phyloP scores from a whole-genome alignment of 2,797 vertebrate genomes.

The Catostomus latipinnis region DNA sequence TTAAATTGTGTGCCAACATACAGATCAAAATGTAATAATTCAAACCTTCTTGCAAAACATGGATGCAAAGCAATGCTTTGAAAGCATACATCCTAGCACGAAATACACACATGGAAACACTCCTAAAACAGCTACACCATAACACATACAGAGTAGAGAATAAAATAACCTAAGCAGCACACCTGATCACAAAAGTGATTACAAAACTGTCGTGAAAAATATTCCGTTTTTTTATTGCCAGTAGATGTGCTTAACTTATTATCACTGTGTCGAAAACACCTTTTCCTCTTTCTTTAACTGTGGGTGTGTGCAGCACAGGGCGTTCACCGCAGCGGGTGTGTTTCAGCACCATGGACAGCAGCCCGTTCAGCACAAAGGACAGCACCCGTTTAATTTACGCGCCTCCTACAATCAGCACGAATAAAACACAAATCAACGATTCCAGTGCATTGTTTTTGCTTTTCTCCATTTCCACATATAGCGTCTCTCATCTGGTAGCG shows the following conservation, averaged over 20 bases:
- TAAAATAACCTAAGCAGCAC: not conserved
- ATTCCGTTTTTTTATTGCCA: not conserved
- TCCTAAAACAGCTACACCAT: slow-evolving; percentile 7
- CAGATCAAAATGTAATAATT: not conserved
- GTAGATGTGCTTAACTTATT: slow-evolving; percentile 9
- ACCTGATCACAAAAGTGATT: not conserved
- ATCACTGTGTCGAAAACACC: slow-evolving; percentile 26
- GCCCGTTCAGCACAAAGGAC: not conserved
- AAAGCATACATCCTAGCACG: not conserved
- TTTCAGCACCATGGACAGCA: slow-evolving; percentile 65
- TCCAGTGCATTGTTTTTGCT: not conserved
- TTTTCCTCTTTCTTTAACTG: slow-evolving; percentile 40
- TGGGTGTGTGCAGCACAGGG: slow-evolving; percentile 68
- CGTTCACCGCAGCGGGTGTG: slow-evolving; percentile 69
- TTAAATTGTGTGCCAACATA: not conserved
- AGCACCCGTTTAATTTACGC: slow-evolving; percentile 54
- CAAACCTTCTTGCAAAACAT: slow-evolving; percentile 1
- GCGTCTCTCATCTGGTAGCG: not conserved
- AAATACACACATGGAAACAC: slow-evolving; percentile 17
- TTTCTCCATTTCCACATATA: not conserved
- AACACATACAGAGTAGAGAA: not conserved
- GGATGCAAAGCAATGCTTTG: not conserved
- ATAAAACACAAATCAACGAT: not conserved
- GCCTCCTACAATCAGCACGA: slow-evolving; percentile 14
- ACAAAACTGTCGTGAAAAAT: not conserved